Percentiles rank a stretch among this genome's conserved stretches.
These are phyloP conservation scores for Acanthococcus lagerstroemiae DNA, from an alignment of 2,888 invertebrate genomes.

Conservation along the genomic window DNA sequence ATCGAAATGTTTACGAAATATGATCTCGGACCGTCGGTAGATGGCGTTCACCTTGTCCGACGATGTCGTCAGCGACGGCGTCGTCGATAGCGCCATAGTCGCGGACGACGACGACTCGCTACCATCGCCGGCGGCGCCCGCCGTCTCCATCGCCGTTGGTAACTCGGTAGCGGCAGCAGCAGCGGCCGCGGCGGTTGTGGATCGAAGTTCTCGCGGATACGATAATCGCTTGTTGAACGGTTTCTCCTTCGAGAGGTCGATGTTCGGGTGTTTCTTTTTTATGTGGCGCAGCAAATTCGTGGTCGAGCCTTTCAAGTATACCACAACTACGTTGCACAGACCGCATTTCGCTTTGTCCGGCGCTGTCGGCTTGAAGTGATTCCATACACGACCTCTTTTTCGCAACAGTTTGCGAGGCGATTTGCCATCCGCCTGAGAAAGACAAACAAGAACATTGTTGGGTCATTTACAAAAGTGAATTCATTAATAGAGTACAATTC, in stretches of 20 bases:
- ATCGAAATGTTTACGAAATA: constrained; percentile 23
- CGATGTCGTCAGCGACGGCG: no score
- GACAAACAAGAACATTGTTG: not conserved
- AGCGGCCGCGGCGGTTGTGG: not conserved
- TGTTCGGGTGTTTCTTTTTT: constrained; percentile 16
- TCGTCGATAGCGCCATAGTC: not conserved
- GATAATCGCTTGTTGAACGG: constrained; percentile 11
- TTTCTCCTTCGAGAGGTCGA: constrained; percentile 17
- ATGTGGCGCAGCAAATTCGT: constrained; percentile 16
- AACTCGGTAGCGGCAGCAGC: not conserved
- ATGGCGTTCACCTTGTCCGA: constrained; percentile 21
- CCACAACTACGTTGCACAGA: constrained; percentile 4
- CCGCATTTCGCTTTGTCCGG: constrained; percentile 17
- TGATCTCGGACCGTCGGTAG: constrained; percentile 12
- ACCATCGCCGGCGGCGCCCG: no score
- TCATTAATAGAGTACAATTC: no score
- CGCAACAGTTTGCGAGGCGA: not conserved
- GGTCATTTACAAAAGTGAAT: no score
- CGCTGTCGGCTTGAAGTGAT: constrained; percentile 11
- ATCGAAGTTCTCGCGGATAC: constrained; percentile 7
- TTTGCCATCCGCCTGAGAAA: not conserved
- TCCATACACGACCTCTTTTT: constrained; percentile 25
- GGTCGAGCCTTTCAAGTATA: constrained; percentile 20
- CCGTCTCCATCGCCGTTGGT: not conserved
- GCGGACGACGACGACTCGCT: not conserved